Conservation (phyloP, 2,888 invertebrate genomes). For the Drosophila leonis region DNA sequence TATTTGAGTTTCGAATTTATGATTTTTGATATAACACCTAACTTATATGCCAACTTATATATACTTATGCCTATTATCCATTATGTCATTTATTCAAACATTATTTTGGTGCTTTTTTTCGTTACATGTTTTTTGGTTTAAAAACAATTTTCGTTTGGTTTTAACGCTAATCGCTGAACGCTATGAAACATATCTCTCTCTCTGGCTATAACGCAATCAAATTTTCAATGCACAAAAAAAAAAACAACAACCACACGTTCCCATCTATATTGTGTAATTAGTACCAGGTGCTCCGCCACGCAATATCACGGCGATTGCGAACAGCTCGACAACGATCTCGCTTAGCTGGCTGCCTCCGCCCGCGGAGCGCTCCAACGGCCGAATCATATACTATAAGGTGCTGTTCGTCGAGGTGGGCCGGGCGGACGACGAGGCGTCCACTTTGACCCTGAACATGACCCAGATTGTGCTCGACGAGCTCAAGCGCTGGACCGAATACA, state of each 20-base stretch:
- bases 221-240: conserved; percentile 49
- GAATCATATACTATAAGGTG: conserved; percentile 97
- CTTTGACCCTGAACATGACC: conserved; percentile 92
- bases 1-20: conserved; percentile 48
- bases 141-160: conserved; percentile 51
- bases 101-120: conserved; percentile 74
- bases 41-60: conserved; percentile 26
- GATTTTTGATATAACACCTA: conserved; percentile 27
- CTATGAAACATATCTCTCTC: conserved; percentile 56
- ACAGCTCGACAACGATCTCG: conserved; percentile 94
- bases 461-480: conserved; percentile 94
- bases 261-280: conserved; percentile 86
- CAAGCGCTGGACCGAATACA: conserved; percentile 97
- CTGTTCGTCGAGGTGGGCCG: conserved; percentile 94
- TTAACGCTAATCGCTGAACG: conserved; percentile 75
- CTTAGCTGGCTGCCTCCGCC: conserved; percentile 97
- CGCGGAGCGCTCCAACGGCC: conserved; percentile 95
- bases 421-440: conserved; percentile 93
- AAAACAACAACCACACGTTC: conserved; percentile 69
- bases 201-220: conserved; percentile 58
- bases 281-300: conserved; percentile 98
- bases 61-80: conserved; percentile 53
- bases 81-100: conserved; percentile 55
- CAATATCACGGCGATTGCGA: conserved; percentile 95
- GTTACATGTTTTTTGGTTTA: conserved; percentile 78